Evolutionary conservation across 2,113 vertebrate species (phyloP), one percentile per base, ranked within the genome.

Genomic region (Dasyprocta punctata): DNA sequence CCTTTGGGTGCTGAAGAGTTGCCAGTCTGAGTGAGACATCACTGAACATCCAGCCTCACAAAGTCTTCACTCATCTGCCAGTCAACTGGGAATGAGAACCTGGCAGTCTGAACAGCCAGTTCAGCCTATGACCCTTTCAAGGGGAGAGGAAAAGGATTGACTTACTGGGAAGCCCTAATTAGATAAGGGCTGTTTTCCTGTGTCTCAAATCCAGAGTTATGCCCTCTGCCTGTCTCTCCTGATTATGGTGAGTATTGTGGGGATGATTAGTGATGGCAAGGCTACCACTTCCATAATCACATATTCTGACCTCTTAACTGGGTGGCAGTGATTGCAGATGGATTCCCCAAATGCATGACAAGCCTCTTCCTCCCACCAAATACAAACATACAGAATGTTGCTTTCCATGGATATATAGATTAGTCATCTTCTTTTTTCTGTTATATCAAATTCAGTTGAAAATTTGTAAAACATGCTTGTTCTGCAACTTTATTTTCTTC

Each of bases 281-380:
- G 88, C 96, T 96, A 60, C 88, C 88, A 92, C 97, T 97, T 97
- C 73, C 93, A 97, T 95, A 97, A 98, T 98, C 80, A 44, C 75
- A 89, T 96, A 58, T 96, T 41, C 95, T 98, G 98, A 98, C 92
- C 93, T 94, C 96, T 96, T 63, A 58, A 95, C 1, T 0, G 54
- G 52, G 67, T 41, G 41, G 28, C 9, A 33, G 19, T 85, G 49
- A 28, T n/a, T 82, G 49, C 63, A 94, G 22, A 95, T 86, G 9
- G 47, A 89, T 41, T 94, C 17, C n/a, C 26, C 61, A 60, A 83
- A 87, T 20, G 22, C 19, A 41, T 41, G 88, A 69, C 16, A 47
- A 65, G 12, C 4, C 28, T 83, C 6, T 26, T 8, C 44, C 33
- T 36, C 44, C 38, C 12, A 20, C 44, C 41, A 12, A 28, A 41